A percentile compares a stretch with the other conserved stretches of the same genome.
These are phyloP conservation scores for Prunella fulvescens DNA, from an alignment of 2,113 vertebrate species.

Conservation along the genomic window DNA sequence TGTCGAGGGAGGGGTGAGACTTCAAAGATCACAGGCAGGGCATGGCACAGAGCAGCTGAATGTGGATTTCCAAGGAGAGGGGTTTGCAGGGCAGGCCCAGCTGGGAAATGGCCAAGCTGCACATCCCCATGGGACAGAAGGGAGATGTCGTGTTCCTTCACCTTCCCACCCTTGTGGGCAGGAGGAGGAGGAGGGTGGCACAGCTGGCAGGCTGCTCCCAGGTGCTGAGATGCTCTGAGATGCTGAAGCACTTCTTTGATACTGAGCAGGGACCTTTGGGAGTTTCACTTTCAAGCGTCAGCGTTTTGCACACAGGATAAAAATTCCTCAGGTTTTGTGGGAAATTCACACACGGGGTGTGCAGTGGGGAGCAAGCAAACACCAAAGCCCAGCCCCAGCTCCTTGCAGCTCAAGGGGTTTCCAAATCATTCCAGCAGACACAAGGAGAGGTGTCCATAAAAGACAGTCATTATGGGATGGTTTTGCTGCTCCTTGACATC, in stretches of 20 bases:
- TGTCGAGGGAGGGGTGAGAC: neutral
- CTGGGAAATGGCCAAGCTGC: neutral
- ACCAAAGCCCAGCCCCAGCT: neutral
- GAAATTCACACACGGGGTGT: accelerated
- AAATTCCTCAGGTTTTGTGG: neutral
- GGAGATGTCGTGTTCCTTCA: accelerated
- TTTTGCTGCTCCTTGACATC: neutral
- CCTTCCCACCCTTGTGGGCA: neutral
- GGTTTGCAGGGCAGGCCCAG: neutral
- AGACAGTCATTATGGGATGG: accelerated
- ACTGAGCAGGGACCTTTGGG: neutral
- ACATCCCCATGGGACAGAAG: neutral
- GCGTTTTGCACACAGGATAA: neutral
- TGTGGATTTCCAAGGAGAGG: neutral
- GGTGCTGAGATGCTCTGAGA: neutral
- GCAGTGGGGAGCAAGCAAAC: neutral
- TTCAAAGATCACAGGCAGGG: neutral
- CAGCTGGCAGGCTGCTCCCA: neutral
- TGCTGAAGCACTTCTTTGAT: neutral
- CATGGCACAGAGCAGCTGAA: neutral
- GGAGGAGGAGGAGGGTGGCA: neutral
- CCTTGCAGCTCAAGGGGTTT: neutral
- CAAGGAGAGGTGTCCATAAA: neutral
- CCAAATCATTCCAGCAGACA: neutral
- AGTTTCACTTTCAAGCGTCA: neutral